Conservation (phyloP, 2,113 vertebrate genomes). For the Gymnogyps californianus region DNA sequence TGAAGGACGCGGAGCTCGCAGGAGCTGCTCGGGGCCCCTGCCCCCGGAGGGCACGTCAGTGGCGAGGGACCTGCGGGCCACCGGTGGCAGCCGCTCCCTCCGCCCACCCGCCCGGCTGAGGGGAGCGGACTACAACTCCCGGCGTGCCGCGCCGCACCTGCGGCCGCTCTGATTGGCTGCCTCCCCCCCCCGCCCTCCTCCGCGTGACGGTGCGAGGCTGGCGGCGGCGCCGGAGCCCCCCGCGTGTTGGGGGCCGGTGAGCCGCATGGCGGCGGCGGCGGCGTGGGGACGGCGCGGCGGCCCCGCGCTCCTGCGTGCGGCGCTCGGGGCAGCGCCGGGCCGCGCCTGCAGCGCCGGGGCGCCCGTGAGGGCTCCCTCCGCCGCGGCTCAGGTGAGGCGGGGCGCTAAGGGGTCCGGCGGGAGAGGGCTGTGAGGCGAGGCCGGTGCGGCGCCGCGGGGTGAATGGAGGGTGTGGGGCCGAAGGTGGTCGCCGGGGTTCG, state of each 20-base stretch:
- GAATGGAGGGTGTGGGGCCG: no score
- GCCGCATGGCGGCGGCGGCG: not conserved
- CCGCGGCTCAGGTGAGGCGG: not conserved
- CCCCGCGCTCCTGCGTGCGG: not conserved
- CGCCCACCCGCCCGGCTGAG: accelerated
- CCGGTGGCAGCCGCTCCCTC: accelerated
- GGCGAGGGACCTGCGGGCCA: accelerated
- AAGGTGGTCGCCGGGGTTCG: no score
- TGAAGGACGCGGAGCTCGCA: not conserved
- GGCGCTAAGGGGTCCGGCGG: not conserved
- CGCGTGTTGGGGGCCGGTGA: not conserved
- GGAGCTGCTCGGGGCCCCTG: accelerated
- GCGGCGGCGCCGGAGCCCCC: not conserved
- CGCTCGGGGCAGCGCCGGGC: not conserved
- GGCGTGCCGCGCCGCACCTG: not conserved
- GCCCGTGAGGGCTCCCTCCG: not conserved
- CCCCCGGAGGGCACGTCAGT: accelerated
- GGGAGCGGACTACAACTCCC: conserved; percentile 12
- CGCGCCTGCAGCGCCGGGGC: not conserved
- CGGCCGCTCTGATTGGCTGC: not conserved
- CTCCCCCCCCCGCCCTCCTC: not conserved
- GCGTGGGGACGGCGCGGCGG: not conserved
- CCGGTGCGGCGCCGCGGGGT: not conserved
- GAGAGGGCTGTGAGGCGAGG: not conserved
- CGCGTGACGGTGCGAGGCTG: not conserved